A percentile compares a stretch with the other conserved stretches of the same genome.
Conservation (phyloP, 2,888 invertebrate species). For the Eulithis testata region DNA sequence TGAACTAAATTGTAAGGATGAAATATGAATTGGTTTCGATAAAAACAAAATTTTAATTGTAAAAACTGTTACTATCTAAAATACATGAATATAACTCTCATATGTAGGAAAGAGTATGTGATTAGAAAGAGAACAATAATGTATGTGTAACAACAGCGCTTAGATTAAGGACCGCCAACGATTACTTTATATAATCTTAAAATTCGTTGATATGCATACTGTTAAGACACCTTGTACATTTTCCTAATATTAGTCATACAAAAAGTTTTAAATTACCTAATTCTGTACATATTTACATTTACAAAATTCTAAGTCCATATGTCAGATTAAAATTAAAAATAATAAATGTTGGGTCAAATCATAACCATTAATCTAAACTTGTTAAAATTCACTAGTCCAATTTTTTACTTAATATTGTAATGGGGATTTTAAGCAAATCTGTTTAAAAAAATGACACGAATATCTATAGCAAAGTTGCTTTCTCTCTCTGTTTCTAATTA, state of each 20-base stretch:
- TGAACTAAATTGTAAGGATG: neutral
- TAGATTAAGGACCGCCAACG: conserved; percentile 37
- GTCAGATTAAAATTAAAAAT: conserved; percentile 21
- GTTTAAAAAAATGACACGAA: neutral
- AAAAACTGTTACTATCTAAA: conserved; percentile 16
- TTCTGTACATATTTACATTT: conserved; percentile 77
- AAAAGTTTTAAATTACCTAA: conserved; percentile 57
- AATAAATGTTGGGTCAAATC: conserved; percentile 4
- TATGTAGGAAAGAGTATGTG: conserved; percentile 15
- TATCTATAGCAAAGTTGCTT: neutral
- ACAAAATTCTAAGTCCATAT: conserved; percentile 33
- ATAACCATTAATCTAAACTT: neutral
- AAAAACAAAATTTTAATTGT: neutral
- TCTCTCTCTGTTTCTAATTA: neutral
- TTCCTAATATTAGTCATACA: conserved; percentile 71
- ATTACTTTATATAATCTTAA: conserved; percentile 55
- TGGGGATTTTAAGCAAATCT: neutral
- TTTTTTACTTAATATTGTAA: neutral
- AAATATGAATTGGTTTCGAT: neutral
- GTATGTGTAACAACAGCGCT: conserved; percentile 34
- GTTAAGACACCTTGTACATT: conserved; percentile 83
- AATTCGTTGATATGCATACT: conserved; percentile 84
- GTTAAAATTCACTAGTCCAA: conserved; percentile 14
- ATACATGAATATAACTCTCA: conserved; percentile 13
- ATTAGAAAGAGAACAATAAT: conserved; percentile 23